These are phyloP conservation scores for Ips typographus DNA, from an alignment of 1,140 invertebrate species.

Conservation along the genomic window DNA sequence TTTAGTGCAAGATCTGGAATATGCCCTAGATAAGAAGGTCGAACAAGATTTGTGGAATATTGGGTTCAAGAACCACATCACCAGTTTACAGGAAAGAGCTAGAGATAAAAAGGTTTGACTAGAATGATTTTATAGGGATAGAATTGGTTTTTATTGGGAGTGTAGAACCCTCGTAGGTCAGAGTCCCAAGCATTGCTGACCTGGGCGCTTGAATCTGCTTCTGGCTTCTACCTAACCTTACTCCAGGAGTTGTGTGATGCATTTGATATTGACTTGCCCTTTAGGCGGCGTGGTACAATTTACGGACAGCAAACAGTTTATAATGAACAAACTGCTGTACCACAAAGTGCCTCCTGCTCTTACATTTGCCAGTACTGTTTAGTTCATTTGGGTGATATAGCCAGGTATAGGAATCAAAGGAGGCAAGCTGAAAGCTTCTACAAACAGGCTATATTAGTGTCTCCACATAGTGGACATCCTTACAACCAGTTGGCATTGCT, in stretches of 20 bases:
- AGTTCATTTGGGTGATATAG: slow-evolving; percentile 84
- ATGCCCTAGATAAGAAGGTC: slow-evolving; percentile 85
- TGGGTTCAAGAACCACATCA: slow-evolving; percentile 87
- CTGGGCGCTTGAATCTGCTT: slow-evolving; percentile 78
- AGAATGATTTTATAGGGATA: neutral
- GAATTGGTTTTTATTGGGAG: slow-evolving; percentile 18
- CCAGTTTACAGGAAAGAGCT: slow-evolving; percentile 69
- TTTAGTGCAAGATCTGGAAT: slow-evolving; percentile 77
- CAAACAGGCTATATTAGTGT: slow-evolving; percentile 77
- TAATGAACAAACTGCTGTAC: slow-evolving; percentile 50
- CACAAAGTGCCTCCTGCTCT: slow-evolving; percentile 71
- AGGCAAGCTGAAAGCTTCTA: slow-evolving; percentile 80
- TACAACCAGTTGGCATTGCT: slow-evolving; percentile 86
- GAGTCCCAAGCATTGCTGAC: slow-evolving; percentile 75
- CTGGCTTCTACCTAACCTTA: slow-evolving; percentile 81
- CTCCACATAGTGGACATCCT: slow-evolving; percentile 81
- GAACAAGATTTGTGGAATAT: slow-evolving; percentile 89
- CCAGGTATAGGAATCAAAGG: slow-evolving; percentile 77
- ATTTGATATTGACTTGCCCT: slow-evolving; percentile 79
- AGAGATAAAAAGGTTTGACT: slow-evolving; percentile 72
- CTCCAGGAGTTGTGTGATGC: slow-evolving; percentile 79
- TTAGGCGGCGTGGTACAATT: slow-evolving; percentile 55
- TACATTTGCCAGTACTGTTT: slow-evolving; percentile 86
- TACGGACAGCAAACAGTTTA: slow-evolving; percentile 44
- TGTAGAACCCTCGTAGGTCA: slow-evolving; percentile 67